A percentile compares a stretch with the other conserved stretches of the same genome.
phyloP scores from a whole-genome alignment of 2,888 invertebrate species.

The Drosophila dives region DNA sequence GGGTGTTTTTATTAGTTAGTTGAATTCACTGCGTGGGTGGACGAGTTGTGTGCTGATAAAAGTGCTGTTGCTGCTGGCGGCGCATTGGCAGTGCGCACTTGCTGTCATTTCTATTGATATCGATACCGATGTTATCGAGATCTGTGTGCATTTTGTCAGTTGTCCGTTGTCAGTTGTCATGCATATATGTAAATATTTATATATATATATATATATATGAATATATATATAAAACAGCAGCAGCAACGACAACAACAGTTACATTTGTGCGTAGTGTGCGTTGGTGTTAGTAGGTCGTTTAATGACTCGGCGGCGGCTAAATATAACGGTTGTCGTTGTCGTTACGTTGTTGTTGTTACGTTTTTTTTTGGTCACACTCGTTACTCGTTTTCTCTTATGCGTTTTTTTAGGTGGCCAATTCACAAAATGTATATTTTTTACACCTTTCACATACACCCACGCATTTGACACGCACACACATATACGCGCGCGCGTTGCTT shows the following conservation, averaged over 20 bases:
- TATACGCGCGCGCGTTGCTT: conserved; percentile 59
- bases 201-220: neutral
- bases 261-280: conserved; percentile 67
- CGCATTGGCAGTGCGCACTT: conserved; percentile 60
- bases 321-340: conserved; percentile 67
- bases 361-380: conserved; percentile 66
- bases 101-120: conserved; percentile 55
- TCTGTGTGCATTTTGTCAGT: conserved; percentile 71
- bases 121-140: conserved; percentile 57
- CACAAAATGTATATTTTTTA: conserved; percentile 78
- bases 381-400: conserved; percentile 63
- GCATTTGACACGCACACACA: conserved; percentile 64
- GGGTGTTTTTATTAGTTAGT: conserved; percentile 42
- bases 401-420: conserved; percentile 69
- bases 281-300: conserved; percentile 66
- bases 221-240: conserved; percentile 22
- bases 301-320: conserved; percentile 71
- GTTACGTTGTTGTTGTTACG: conserved; percentile 53
- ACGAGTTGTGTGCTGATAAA: conserved; percentile 74
- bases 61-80: conserved; percentile 68
- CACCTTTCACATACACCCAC: conserved; percentile 78
- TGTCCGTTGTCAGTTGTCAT: conserved; percentile 30
- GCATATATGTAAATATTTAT: conserved; percentile 6
- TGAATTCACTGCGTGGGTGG: conserved; percentile 74
- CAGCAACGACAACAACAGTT: conserved; percentile 48